Evolutionary conservation across 1,140 invertebrate genomes (phyloP).

Genomic region (Nilaparvata lugens): DNA sequence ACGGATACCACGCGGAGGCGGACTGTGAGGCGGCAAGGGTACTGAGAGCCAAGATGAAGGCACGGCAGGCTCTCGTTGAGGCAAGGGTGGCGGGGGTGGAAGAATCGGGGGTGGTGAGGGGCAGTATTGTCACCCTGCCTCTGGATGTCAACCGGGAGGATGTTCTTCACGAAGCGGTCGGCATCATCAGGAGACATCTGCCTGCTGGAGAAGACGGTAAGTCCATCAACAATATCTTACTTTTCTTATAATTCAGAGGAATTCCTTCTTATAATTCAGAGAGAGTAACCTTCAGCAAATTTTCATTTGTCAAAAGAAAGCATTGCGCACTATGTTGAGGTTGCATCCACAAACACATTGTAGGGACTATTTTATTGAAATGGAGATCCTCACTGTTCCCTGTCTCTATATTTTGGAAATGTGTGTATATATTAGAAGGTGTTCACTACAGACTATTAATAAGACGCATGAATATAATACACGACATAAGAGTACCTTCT

Average conservation of each 20-base stretch:
- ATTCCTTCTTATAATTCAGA: no score
- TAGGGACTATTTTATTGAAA: no score
- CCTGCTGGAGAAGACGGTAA: constrained; percentile 71
- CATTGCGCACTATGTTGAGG: no score
- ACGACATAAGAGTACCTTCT: no score
- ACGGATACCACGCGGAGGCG: constrained; percentile 3
- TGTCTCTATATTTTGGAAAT: no score
- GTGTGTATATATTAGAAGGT: no score
- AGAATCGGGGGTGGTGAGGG: constrained; percentile 14
- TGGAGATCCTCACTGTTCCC: no score
- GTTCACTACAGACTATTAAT: no score
- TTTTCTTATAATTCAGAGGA: neutral
- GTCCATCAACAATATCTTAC: neutral
- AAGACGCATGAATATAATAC: no score
- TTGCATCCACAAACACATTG: no score
- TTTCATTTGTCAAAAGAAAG: no score
- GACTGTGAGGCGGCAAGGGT: constrained; percentile 44
- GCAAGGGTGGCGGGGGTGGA: constrained; percentile 1
- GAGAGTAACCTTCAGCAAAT: no score
- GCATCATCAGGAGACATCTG: constrained; percentile 62
- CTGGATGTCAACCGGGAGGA: constrained; percentile 73
- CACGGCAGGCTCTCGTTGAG: constrained; percentile 32
- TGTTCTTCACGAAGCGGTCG: constrained; percentile 62
- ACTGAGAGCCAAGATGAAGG: constrained; percentile 45
- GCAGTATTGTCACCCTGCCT: constrained; percentile 55